Evolutionary conservation across 2,113 vertebrate genomes (phyloP).

Genomic region (Platysteira castanea): DNA sequence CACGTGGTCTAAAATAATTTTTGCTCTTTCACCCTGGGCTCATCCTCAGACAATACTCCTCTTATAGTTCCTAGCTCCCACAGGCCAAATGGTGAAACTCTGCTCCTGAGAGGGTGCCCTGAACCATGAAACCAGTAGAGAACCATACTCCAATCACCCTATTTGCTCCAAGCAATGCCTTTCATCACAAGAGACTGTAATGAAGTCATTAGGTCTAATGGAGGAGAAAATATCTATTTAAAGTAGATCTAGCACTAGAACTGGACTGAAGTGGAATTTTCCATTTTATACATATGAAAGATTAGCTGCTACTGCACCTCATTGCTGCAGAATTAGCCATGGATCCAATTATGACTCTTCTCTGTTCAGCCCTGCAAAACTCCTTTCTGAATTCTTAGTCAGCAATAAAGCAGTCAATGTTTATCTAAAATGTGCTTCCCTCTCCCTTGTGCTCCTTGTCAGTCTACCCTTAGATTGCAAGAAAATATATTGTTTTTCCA

Average conservation of each 20-base stretch:
- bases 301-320: not conserved
- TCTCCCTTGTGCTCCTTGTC: not conserved
- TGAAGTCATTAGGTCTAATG: not conserved
- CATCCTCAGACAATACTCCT: not conserved
- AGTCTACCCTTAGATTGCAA: not conserved
- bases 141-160: not conserved
- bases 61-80: not conserved
- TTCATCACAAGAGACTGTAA: not conserved
- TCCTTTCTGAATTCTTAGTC: not conserved
- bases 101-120: not conserved
- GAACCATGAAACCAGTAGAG: not conserved
- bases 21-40: not conserved
- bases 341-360: not conserved
- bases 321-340: not conserved
- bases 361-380: not conserved
- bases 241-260: constrained; percentile 12
- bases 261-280: constrained; percentile 41
- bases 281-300: not conserved
- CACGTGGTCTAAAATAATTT: not conserved
- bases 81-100: not conserved
- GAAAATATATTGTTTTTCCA: not conserved
- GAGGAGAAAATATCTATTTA: constrained; percentile 20
- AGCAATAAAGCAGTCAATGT: not conserved
- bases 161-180: not conserved
- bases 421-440: not conserved